These are phyloP conservation scores for Euschistus heros DNA, from an alignment of 1,140 invertebrate genomes.

Conservation along the genomic window DNA sequence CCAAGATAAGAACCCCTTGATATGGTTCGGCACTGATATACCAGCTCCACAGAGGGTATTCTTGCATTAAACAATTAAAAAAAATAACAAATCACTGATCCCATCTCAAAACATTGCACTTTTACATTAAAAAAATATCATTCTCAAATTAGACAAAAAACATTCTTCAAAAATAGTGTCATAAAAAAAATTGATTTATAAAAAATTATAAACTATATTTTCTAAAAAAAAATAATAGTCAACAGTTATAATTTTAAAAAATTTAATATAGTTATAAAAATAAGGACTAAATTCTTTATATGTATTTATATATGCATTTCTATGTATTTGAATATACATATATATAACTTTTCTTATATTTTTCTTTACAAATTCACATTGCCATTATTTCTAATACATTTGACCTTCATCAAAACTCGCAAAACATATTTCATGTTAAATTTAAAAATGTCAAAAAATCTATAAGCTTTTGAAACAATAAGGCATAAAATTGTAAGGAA, in stretches of 20 bases:
- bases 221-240: slow-evolving; percentile 1
- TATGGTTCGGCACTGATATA: too few species aligned
- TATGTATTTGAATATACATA: neutral
- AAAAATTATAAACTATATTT: slow-evolving; percentile 15
- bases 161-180: slow-evolving; percentile 8
- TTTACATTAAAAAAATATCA: slow-evolving; percentile 12
- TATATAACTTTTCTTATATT: neutral
- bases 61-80: too few species aligned
- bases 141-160: neutral
- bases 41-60: too few species aligned
- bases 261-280: slow-evolving; percentile 7
- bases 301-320: neutral
- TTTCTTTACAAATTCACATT: neutral
- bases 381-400: too few species aligned
- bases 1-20: too few species aligned
- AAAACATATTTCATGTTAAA: too few species aligned
- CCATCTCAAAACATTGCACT: slow-evolving; percentile 11
- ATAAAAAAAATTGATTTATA: neutral
- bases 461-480: too few species aligned
- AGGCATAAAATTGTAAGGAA: too few species aligned
- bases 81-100: slow-evolving; percentile 11
- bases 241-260: slow-evolving; percentile 5
- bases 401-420: too few species aligned
- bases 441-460: too few species aligned
- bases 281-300: neutral